Base-by-base conservation (phyloP, 2,888 invertebrate species). In the Dioctria rufipes region DNA sequence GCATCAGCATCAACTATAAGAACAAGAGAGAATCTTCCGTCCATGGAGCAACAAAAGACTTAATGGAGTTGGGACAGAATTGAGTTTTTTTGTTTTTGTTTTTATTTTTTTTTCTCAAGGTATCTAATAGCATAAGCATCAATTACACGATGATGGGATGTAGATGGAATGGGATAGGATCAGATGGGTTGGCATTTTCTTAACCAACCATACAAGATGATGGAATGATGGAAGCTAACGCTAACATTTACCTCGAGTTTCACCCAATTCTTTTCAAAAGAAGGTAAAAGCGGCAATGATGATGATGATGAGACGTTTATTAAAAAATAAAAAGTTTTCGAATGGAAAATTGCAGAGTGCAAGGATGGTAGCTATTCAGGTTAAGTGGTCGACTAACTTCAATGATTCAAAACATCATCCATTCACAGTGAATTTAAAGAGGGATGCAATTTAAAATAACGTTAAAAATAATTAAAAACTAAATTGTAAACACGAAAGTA, bases 381-480 rank as follows among this genome's bases (percentile, higher is more conserved):
- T 69, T 69, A 69, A 69, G 69, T 69, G 69, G 69, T 39, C 49
- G 49, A n/a, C 51, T 39, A 25, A 51, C 51, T 51, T 39, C 69
- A 49, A 4, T 69, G 69, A 51, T 39, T 69, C 51, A 69, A 25
- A 25, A 37, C 69, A n/a, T 37, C 11, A 39, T 4, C 51, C 69
- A 49, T 69, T 69, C 69, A 69, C 51, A 69, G 13, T 51, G 49
- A 51, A 51, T 69, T 25, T 69, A 69, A 39, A 5, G 67, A 43
- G 51, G 51, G 51, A 51, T 69, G 9, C 69, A 69, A 69, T 69
- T 69, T 54, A 69, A 69, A 69, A 69, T 25, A 42, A 49, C 37
- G 49, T 69, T 51, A 69, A 69, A 67, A 69, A 69, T 69, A 69
- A 69, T 69, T 69, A 69, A 69, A 69, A 69, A 69, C 69, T 69